These are phyloP conservation scores for Gymnarchus niloticus DNA, from an alignment of 2,113 vertebrate genomes.

Conservation along the genomic window DNA sequence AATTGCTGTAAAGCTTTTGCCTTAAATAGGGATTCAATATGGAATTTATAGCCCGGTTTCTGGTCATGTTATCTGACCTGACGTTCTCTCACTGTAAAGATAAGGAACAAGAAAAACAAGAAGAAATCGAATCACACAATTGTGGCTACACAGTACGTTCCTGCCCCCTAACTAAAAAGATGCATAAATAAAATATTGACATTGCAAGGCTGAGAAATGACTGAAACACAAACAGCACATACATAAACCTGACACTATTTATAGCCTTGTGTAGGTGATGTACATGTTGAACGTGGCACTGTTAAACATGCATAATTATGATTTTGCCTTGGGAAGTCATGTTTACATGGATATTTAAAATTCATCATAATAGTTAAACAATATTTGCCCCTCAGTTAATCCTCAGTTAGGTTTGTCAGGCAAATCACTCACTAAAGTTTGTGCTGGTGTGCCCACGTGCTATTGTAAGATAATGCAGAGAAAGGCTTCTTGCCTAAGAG, in stretches of 20 bases:
- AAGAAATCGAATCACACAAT: background rate
- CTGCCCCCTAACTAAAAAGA: background rate
- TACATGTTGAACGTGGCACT: background rate
- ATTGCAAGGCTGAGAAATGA: background rate
- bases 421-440: background rate
- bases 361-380: background rate
- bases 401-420: background rate
- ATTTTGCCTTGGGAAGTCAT: background rate
- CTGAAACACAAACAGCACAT: background rate
- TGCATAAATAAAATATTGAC: slow-evolving; percentile 3
- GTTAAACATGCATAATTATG: background rate
- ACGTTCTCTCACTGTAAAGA: background rate
- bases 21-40: background rate
- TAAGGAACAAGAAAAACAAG: background rate
- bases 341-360: background rate
- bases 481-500: background rate
- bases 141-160: background rate
- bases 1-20: background rate
- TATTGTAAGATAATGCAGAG: background rate
- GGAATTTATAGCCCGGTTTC: background rate
- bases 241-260: background rate
- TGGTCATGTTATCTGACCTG: background rate
- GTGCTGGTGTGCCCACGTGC: background rate
- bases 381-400: background rate
- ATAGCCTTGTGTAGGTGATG: no score